Conservation (phyloP, 2,888 invertebrate species). For the Ypsolopha scabrella region DNA sequence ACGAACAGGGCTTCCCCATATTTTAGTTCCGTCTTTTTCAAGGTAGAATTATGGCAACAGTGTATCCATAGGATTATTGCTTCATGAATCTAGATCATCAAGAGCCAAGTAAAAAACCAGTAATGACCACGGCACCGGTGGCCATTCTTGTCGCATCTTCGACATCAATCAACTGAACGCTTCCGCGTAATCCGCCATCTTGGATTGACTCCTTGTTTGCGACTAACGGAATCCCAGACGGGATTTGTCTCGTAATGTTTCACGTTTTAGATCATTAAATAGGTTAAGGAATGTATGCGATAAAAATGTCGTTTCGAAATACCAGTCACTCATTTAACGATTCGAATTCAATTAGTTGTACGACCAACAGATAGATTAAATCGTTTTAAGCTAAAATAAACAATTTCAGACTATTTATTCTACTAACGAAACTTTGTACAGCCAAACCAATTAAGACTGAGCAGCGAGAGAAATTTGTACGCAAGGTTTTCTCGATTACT, state of each 20-base stretch:
- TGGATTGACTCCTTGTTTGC: conserved; percentile 6
- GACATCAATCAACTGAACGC: conserved; percentile 8
- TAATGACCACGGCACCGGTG: conserved; percentile 11
- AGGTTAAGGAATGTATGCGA: too few relatives aligned
- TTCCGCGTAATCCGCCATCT: conserved; percentile 6
- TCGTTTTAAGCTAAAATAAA: conserved; percentile 2
- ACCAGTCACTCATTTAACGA: too few relatives aligned
- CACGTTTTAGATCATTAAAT: too few relatives aligned
- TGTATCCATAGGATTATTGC: too few relatives aligned
- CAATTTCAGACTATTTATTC: conserved; percentile 3
- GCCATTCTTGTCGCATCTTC: conserved; percentile 8
- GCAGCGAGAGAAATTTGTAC: not conserved
- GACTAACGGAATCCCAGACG: too few relatives aligned
- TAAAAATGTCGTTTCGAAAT: too few relatives aligned
- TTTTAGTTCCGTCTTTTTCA: too few relatives aligned
- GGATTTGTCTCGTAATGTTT: too few relatives aligned
- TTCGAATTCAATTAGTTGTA: too few relatives aligned
- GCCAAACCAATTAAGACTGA: conserved; percentile 2
- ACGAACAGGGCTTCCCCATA: too few relatives aligned
- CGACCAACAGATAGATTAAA: not conserved
- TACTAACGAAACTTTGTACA: too few relatives aligned
- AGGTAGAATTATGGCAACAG: too few relatives aligned
- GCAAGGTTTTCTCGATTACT: not conserved
- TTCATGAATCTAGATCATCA: not conserved
- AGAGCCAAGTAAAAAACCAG: conserved; percentile 7